phyloP scores from a whole-genome alignment of 2,888 invertebrate species.

The Polymixis lichenea region DNA sequence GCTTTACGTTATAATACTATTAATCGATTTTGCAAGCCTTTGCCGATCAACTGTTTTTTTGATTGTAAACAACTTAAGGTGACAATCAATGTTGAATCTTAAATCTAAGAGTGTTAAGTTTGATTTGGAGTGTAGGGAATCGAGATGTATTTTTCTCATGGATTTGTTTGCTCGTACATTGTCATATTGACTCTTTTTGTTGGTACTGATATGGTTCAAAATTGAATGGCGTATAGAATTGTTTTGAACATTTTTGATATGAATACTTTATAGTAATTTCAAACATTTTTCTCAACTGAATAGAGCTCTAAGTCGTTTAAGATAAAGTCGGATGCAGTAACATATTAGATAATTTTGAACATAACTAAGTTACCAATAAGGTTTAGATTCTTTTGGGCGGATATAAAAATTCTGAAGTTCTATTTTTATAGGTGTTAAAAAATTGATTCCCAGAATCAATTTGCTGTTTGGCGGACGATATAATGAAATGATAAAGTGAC shows the following conservation, averaged over 20 bases:
- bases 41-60: constrained; percentile 6
- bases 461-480: not conserved
- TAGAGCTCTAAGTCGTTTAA: constrained; percentile 28
- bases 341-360: not conserved
- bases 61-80: constrained; percentile 47
- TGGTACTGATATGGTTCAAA: rapidly evolving
- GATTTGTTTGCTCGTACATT: not conserved
- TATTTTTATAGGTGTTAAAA: constrained; percentile 7
- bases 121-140: not conserved
- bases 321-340: not conserved
- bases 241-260: constrained; percentile 23
- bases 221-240: not conserved
- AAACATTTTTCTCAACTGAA: not conserved
- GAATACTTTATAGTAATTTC: constrained; percentile 1
- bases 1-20: constrained; percentile 51
- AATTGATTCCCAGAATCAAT: not conserved
- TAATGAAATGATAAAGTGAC: too few relatives aligned
- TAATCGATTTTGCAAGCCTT: constrained; percentile 55
- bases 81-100: constrained; percentile 9
- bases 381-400: not conserved
- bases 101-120: rapidly evolving
- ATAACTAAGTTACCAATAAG: rapidly evolving
- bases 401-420: not conserved
- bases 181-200: not conserved
- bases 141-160: constrained; percentile 4